Evolutionary conservation across 2,113 vertebrate species (phyloP), one percentile per base, ranked within the genome.

Genomic region (Cygnus atratus): DNA sequence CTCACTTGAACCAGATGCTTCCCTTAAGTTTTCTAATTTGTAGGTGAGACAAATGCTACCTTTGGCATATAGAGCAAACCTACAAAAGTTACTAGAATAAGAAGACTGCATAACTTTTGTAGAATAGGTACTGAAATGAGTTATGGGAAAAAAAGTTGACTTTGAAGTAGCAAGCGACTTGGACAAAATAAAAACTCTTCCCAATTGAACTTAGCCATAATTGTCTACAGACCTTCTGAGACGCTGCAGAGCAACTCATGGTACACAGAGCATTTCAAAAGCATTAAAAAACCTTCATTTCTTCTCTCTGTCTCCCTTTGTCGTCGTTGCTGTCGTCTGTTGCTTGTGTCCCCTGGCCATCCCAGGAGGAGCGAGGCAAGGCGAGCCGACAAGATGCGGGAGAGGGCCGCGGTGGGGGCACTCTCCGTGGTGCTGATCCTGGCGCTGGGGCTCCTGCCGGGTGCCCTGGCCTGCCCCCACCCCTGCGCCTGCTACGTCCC

Each of bases 401-500:
- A 46, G 46, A 90, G 96, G 96, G 84, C 58, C 39, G 50, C 10
- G 44, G 96, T 88, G 17, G 67, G 78, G 33, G 84, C 86, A 4
- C 96, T 97, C 50, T 96, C 96, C 73, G 37, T 98, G 96, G 97
- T 98, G 90, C 96, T 98, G 97, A 86, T 98, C 16, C 13, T 98
- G 80, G 87, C 67, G 2, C 44, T 96, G 87, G 92, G 25, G 67
- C 75, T 91, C 76, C 76, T 50, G 1, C 76, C 17, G 2, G 70
- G 37, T 0, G 54, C 92, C 20, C 85, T 58, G 29, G 70, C 92
- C 41, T 99, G 99, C 41, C 99, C 99, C 19, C 98, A 96, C 3
- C 97, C 98, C 6, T 99, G 99, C 20, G 96, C 99, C 92, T 99
- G 99, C 95, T 99, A 99, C 43, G 97, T 98, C 20, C 98, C 98